These are phyloP conservation scores for Phylloscopus whistleri DNA, from an alignment of 2,113 vertebrate species.

Conservation along the genomic window DNA sequence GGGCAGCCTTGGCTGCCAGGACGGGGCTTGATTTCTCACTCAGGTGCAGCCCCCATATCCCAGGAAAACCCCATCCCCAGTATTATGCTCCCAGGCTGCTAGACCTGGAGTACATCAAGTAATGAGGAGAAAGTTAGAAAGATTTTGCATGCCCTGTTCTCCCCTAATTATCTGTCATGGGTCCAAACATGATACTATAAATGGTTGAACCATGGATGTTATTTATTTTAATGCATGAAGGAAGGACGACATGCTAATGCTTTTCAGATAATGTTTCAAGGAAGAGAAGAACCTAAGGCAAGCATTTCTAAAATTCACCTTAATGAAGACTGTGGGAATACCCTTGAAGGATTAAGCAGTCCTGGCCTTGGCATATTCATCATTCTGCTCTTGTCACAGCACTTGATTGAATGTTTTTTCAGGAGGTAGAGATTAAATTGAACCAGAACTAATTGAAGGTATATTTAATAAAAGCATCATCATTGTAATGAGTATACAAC, in stretches of 20 bases:
- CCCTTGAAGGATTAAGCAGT: not conserved
- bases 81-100: accelerated
- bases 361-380: not conserved
- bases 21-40: not conserved
- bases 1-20: not conserved
- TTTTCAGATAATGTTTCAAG: not conserved
- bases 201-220: not conserved
- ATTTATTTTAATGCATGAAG: not conserved
- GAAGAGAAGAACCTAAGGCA: not conserved
- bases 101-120: not conserved
- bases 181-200: not conserved
- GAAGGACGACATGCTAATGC: not conserved
- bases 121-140: not conserved
- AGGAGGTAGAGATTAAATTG: conserved; percentile 44
- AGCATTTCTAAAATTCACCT: conserved; percentile 23
- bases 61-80: not conserved
- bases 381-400: conserved; percentile 14
- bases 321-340: not conserved
- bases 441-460: conserved; percentile 59
- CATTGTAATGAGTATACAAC: conserved; percentile 40
- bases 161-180: not conserved
- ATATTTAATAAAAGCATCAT: conserved; percentile 45
- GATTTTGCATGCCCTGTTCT: not conserved
- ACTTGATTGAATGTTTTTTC: conserved; percentile 36
- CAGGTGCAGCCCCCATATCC: accelerated